Base-by-base conservation (phyloP, 2,888 invertebrate genomes). In the Bibio marci region DNA sequence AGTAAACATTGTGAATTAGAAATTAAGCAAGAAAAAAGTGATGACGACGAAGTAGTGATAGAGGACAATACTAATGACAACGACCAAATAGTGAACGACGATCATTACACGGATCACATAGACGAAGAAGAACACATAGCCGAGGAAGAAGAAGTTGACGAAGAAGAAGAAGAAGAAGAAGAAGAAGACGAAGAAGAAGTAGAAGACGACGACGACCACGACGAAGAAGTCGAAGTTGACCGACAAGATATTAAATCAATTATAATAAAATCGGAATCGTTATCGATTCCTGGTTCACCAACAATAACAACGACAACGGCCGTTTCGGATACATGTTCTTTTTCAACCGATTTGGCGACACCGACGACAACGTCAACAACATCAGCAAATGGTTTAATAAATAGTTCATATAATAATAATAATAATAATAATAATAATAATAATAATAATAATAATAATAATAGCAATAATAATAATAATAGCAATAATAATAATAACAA, bases 401-500 rank as follows among this genome's bases (percentile, higher is more conserved):
- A n/a, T n/a, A 17, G 17, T 30, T 18, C n/a, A 30, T 4, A 30
- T 10, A 19, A 37, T 31, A 30, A 19, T 30, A 31, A 25, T 25
- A 18, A 30, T 13, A 37, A 7, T 31, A 41, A 31, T 31, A 41
- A 41, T 38, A 35, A 18, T 37, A 43, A 33, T 37, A 42, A 35
- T 42, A 41, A 38, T 40, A 14, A 36, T 32, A 54, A 55, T 48
- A 57, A 56, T 46, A 56, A 58, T 48, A 60, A 57, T 46, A 57
- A 52, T 43, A 56, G 50, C 43, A 53, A 52, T 10, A 50, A 51
- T 37, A 54, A 55, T 39, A 55, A 57, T 37, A 48, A 52, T 43
- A 53, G 52, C 17, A 52, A 54, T 38, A 48, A 51, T 32, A 57
- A 54, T 17, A 39, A 34, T 39, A 40, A 35, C 32, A 32, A 14